phyloP scores from a whole-genome alignment of 2,888 invertebrate genomes.

The Tetranychus piercei region DNA sequence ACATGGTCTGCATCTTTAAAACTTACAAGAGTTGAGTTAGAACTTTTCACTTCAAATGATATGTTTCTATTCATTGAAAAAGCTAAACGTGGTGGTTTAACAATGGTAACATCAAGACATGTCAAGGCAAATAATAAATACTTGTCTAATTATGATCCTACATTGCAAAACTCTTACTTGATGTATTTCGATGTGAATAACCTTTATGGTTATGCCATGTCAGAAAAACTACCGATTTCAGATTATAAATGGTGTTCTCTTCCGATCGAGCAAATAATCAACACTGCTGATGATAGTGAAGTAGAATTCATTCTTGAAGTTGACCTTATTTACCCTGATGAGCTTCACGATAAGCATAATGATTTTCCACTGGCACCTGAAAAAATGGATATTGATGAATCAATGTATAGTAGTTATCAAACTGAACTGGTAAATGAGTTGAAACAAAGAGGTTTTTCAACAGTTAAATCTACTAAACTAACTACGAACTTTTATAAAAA shows the following conservation, averaged over 20 bases:
- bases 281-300: not conserved
- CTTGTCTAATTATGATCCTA: slow-evolving; percentile 4
- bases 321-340: not conserved
- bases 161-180: slow-evolving; percentile 1
- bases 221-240: slow-evolving; percentile 14
- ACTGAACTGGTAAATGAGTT: not conserved
- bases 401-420: not conserved
- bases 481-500: not conserved
- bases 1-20: not conserved
- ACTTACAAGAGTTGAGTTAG: not conserved
- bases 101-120: not conserved
- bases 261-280: not conserved
- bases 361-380: slow-evolving; percentile 8
- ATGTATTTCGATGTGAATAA: slow-evolving; percentile 22
- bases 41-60: not conserved
- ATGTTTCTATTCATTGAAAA: slow-evolving; percentile 11
- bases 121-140: slow-evolving; percentile 13
- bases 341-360: not conserved
- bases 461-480: not conserved
- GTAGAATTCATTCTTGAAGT: not conserved
- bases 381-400: not conserved
- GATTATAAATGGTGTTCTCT: slow-evolving; percentile 16
- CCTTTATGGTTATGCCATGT: slow-evolving; percentile 21
- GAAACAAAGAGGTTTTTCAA: not conserved
- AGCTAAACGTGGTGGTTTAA: slow-evolving; percentile 2